phyloP scores from a whole-genome alignment of 2,888 invertebrate genomes.

The Melinopterus prodromus region DNA sequence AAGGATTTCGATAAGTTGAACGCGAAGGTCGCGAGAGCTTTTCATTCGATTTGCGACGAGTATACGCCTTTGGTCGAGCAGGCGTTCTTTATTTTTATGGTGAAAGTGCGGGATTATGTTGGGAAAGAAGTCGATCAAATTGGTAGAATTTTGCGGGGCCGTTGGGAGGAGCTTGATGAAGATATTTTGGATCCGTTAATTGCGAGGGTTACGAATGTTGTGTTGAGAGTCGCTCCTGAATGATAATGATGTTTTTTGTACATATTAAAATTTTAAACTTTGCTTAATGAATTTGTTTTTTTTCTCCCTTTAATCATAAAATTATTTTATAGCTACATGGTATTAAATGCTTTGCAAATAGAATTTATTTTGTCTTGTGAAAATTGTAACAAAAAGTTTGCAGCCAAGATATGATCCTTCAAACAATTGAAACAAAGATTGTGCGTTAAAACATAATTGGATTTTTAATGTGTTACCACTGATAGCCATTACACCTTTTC shows the following conservation, averaged over 20 bases:
- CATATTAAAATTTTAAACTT: neutral
- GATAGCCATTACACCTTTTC: too few species aligned
- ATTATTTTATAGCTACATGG: neutral
- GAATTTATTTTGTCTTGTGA: neutral
- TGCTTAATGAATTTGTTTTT: neutral
- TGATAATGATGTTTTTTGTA: conserved; percentile 18
- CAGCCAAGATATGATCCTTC: too few species aligned
- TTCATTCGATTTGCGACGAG: conserved; percentile 68
- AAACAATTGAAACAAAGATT: too few species aligned
- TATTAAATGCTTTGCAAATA: neutral
- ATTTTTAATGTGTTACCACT: too few species aligned
- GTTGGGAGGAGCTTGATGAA: conserved; percentile 56
- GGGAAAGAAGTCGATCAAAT: conserved; percentile 49
- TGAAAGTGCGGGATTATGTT: conserved; percentile 52
- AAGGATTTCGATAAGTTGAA: conserved; percentile 55
- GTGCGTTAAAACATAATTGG: too few species aligned
- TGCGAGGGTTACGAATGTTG: conserved; percentile 59
- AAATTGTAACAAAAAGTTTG: too few species aligned
- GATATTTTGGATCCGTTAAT: conserved; percentile 61
- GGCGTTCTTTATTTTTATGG: conserved; percentile 60
- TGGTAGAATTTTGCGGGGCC: conserved; percentile 54
- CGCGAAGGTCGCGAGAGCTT: conserved; percentile 60
- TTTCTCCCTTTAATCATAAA: too few species aligned
- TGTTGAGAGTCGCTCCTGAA: conserved; percentile 53
- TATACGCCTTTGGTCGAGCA: conserved; percentile 60